Evolutionary conservation across 2,113 vertebrate genomes (phyloP), one percentile per base, ranked within the genome.

Genomic region (Menura novaehollandiae): DNA sequence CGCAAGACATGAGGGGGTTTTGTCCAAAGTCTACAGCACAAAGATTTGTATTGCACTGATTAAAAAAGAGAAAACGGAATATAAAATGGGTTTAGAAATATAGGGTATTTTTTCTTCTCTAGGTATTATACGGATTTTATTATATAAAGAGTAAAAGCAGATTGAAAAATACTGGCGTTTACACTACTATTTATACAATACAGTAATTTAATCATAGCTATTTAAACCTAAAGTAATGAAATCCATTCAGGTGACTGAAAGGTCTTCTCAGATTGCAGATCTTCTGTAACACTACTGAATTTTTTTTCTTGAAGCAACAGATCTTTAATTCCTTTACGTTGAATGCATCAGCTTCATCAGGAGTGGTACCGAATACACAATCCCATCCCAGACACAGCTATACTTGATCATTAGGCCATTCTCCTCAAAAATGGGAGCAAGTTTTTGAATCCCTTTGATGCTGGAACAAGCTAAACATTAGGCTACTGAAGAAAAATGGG

Each of bases 331-430:
- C 13, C 27, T 69, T 46, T 58, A 32, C 32, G 11, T 22, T 51
- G 51, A 92, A 58, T 24, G 23, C 43, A 86, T 47, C 14, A 44
- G 8, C 14, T 82, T 85, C n/a, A 62, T 53, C 26, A 37, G 9
- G 18, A 26, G 11, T 3, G 5, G 8, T 37, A 46, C 5, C 0
- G 0, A 77, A 43, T 13, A 60, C 16, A 41, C 1, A 39, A 6
- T 2, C 10, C 21, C 6, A 71, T 19, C 20, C 14, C 30, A 60
- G 15, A 83, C 33, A 41, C 6, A 37, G 15, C 15, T 49, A 20
- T 19, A n/a, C 20, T 28, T 53, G 41, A 76, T 44, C 13, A 43
- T 67, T 30, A 55, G 20, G 18, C 7, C 33, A 35, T 53, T 58
- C 35, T 74, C 33, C 52, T 56, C 6, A 47, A 72, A 85, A 60